Conservation (phyloP, 2,888 invertebrate species). For the Drosophila tripunctata region DNA sequence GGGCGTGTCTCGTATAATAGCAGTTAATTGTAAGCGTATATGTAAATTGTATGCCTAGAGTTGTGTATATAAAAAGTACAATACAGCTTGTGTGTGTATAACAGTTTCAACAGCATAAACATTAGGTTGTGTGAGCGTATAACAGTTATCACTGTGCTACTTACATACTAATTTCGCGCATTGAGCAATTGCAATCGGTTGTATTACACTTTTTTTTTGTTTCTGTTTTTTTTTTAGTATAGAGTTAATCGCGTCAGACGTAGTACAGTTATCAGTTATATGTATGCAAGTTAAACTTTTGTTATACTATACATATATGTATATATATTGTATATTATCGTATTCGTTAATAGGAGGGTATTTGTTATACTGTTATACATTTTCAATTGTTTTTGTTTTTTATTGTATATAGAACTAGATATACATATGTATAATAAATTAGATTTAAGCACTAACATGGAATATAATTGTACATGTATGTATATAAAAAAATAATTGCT, state of each 20-base stretch:
- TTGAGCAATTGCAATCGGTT: constrained; percentile 61
- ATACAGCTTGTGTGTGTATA: constrained; percentile 55
- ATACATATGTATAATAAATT: constrained; percentile 71
- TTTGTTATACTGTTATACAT: constrained; percentile 39
- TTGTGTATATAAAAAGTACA: constrained; percentile 60
- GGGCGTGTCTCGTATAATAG: constrained; percentile 11
- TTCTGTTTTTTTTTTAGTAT: constrained; percentile 4
- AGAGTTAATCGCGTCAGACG: constrained; percentile 1
- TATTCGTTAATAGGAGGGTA: constrained; percentile 57
- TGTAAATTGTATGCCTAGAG: constrained; percentile 29
- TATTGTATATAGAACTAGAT: background rate
- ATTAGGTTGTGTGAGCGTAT: constrained; percentile 33
- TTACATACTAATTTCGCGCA: constrained; percentile 40
- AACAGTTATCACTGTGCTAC: constrained; percentile 61
- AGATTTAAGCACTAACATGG: constrained; percentile 77
- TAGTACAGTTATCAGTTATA: constrained; percentile 42
- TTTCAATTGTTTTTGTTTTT: constrained; percentile 14
- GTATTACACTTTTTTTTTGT: constrained; percentile 21
- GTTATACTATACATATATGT: constrained; percentile 29
- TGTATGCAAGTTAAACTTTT: constrained; percentile 63
- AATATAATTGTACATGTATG: constrained; percentile 39
- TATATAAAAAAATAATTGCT: no score
- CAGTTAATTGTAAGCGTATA: constrained; percentile 44
- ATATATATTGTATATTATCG: constrained; percentile 30
- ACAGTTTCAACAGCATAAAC: constrained; percentile 62